Evolutionary conservation across 1,140 invertebrate genomes (phyloP), one percentile per base, ranked within the genome.

Genomic region (Adelges cooleyi): DNA sequence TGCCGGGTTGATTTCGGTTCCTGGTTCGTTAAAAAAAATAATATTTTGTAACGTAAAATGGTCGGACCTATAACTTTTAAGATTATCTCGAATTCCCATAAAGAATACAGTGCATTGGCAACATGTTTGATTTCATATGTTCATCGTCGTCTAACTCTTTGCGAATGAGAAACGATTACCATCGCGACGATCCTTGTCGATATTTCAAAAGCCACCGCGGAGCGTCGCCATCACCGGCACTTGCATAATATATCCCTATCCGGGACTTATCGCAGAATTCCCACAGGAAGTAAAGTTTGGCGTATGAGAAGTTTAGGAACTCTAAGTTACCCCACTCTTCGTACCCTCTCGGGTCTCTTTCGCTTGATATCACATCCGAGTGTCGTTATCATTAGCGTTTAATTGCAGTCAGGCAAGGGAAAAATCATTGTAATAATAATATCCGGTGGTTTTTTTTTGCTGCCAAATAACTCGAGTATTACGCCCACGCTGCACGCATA

Each of bases 341-440:
- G 5, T 11, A 11, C 54, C 42, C 46, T 48, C 54, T 59, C 23
- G 25, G 25, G 42, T 40, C 33, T 42, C 44, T 29, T 62, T 48
- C 56, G 56, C 40, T 62, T 25, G 56, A 62, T 62, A 62, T 62
- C 46, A 62, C 27, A 62, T 62, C 56, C 56, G 56, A 62, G 56
- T 46, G 38, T 62, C 56, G 42, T 62, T 62, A 62, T 62, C 56
- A 62, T 62, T 48, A 62, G 42, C 56, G 29, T 62, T 62, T 62
- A 62, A 62, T 62, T 62, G 33, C 42, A 48, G n/a, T 8, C 29
- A 11, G 29, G 29, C 11, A 6, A 33, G 40, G n/a, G 5, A 15
- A 17, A 44, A 44, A 44, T 44, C 40, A 17, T 17, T 17, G 5
- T 44, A 33, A 33, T 33, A 33, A n/a, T n/a, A n/a, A n/a, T n/a